Evolutionary conservation across 2,113 vertebrate genomes (phyloP), one percentile per base, ranked within the genome.

Genomic region (Alligator mississippiensis): DNA sequence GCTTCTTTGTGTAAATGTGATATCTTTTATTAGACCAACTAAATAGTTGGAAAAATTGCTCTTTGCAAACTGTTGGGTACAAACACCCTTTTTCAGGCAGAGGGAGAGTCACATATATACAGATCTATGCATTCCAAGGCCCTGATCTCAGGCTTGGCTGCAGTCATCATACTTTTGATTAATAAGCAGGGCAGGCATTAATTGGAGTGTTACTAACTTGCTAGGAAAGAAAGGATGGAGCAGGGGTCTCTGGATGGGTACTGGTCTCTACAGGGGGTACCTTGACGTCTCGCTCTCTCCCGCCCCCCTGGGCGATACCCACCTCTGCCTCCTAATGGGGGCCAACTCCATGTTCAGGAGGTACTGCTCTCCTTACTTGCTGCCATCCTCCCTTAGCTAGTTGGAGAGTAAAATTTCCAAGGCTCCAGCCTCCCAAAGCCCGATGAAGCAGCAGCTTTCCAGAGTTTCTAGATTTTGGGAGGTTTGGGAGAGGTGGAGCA

Each of bases 381-480:
- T 34, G 3, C 61, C 87, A 9, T 11, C 70, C 82, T 28, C 80
- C 63, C 4, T 5, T 68, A 18, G 85, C 79, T 86, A 82, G 80
- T 86, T 77, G 88, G 59, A 1, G 64, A 61, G 82, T 3, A 74
- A 58, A 58, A 82, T 92, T 89, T 63, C 75, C 24, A 18, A 57
- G 79, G 82, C 54, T 27, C 8, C 77, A 4, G 75, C 60, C 82
- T 80, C 47, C 87, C 87, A 27, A 77, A 93, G 64, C 88, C 82
- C 25, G 17, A 2, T 61, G 94, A 86, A 85, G 64, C 0, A 2
- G 63, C 27, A 22, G 77, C 24, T 93, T 96, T 55, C 38, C 34
- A 11, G 4, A 87, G 54, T 89, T 77, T 90, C 77, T 82, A 88
- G 91, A 83, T 91, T 79, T 60, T 28, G 10, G 86, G 90, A 87